Evolutionary conservation across 2,888 invertebrate genomes (phyloP).

Genomic region (Colletes collaris): DNA sequence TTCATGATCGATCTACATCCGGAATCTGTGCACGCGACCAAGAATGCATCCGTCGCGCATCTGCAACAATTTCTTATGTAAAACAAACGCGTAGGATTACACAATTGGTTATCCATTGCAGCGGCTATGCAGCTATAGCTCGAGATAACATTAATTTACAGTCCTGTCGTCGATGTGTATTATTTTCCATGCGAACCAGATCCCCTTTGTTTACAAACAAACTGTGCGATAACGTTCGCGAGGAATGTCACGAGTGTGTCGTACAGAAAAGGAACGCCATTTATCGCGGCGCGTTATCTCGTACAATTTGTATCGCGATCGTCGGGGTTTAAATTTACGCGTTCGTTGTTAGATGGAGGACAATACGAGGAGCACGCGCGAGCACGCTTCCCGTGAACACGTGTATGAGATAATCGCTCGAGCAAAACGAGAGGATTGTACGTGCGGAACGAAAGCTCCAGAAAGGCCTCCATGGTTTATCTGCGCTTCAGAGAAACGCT

Average conservation of each 20-base stretch:
- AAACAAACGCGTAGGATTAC: constrained; percentile 26
- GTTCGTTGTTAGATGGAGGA: background rate
- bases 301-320: background rate
- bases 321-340: constrained; percentile 16
- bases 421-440: constrained; percentile 21
- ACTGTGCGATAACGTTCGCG: constrained; percentile 44
- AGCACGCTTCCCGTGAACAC: constrained; percentile 12
- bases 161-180: background rate
- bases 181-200: constrained; percentile 29
- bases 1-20: constrained; percentile 18
- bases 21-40: constrained; percentile 11
- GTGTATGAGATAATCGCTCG: constrained; percentile 28
- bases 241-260: constrained; percentile 30
- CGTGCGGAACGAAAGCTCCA: constrained; percentile 34
- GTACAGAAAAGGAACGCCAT: constrained; percentile 23
- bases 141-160: constrained; percentile 43
- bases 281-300: constrained; percentile 30
- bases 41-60: constrained; percentile 23
- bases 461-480: constrained; percentile 34
- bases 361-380: background rate
- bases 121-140: constrained; percentile 31
- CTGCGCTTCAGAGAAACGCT: constrained; percentile 47
- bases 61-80: constrained; percentile 42
- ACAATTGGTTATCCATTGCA: constrained; percentile 24
- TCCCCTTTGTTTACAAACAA: constrained; percentile 63